These are phyloP conservation scores for Lagopus leucura DNA, from an alignment of 2,113 vertebrate genomes.

Conservation along the genomic window DNA sequence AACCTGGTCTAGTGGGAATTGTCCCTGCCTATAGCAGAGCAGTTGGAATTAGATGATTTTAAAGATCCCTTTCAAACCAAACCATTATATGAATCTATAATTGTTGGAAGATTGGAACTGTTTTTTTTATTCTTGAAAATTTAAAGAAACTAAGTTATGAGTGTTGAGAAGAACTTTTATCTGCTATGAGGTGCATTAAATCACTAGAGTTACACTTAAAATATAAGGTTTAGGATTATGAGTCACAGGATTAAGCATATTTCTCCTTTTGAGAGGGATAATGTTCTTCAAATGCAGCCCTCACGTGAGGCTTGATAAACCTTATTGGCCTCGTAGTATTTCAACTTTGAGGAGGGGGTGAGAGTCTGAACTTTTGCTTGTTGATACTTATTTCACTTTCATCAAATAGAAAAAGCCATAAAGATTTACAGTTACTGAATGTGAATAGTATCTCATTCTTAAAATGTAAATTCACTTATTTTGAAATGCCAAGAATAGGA, in stretches of 20 bases:
- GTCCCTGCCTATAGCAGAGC: no score
- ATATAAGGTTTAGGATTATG: neutral
- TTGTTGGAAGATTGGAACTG: neutral
- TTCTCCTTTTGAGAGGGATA: neutral
- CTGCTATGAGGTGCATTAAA: neutral
- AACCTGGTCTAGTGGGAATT: no score
- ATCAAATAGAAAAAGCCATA: neutral
- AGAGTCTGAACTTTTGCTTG: neutral
- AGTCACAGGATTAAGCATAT: neutral
- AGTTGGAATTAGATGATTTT: no score
- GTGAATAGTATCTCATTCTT: neutral
- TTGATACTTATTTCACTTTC: neutral
- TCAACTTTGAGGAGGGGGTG: neutral
- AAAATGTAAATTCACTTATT: neutral
- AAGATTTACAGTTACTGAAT: neutral
- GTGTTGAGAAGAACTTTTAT: neutral
- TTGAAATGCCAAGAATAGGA: neutral
- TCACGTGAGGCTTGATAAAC: neutral
- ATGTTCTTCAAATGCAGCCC: neutral
- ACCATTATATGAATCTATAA: no score
- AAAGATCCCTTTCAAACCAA: no score
- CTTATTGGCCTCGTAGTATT: neutral
- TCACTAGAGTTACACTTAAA: neutral
- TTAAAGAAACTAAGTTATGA: neutral
- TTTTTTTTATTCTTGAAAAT: neutral